Conservation (phyloP, 1,140 invertebrate species). For the Macrocentrus cingulum region DNA sequence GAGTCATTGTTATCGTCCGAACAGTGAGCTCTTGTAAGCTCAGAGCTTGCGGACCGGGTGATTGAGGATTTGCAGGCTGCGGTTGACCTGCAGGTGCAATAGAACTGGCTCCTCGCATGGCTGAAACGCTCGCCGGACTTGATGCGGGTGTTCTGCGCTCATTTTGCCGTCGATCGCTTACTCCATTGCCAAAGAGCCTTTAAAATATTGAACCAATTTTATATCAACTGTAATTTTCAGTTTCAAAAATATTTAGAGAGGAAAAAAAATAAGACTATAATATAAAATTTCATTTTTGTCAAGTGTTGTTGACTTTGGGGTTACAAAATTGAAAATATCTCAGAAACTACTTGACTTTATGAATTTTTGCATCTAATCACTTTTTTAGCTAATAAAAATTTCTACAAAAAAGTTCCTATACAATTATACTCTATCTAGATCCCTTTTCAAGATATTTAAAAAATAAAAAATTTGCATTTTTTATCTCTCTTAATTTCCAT, state of each 20-base stretch:
- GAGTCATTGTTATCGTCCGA: slow-evolving; percentile 79
- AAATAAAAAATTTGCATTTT: no score
- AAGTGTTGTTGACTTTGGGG: no score
- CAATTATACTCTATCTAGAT: no score
- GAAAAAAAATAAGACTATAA: neutral
- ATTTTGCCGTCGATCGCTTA: slow-evolving; percentile 44
- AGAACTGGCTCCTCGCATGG: slow-evolving; percentile 41
- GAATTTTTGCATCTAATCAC: no score
- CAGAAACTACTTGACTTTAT: no score
- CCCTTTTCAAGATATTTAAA: no score
- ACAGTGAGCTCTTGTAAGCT: slow-evolving; percentile 76
- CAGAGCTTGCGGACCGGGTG: slow-evolving; percentile 59
- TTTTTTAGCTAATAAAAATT: no score
- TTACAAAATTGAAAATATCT: no score
- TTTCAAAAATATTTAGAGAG: neutral
- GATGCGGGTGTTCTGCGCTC: slow-evolving; percentile 69
- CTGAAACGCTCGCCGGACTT: slow-evolving; percentile 65
- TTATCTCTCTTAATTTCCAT: no score
- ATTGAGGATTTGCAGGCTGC: slow-evolving; percentile 38
- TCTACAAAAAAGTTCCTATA: no score
- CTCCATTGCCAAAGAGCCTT: slow-evolving; percentile 52
- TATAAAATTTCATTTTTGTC: neutral
- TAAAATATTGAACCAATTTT: no score
- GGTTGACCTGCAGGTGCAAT: slow-evolving; percentile 35
- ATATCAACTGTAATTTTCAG: no score